These are phyloP conservation scores for Gymnopithys bicolor DNA, from an alignment of 2,797 vertebrate species.

Conservation along the genomic window DNA sequence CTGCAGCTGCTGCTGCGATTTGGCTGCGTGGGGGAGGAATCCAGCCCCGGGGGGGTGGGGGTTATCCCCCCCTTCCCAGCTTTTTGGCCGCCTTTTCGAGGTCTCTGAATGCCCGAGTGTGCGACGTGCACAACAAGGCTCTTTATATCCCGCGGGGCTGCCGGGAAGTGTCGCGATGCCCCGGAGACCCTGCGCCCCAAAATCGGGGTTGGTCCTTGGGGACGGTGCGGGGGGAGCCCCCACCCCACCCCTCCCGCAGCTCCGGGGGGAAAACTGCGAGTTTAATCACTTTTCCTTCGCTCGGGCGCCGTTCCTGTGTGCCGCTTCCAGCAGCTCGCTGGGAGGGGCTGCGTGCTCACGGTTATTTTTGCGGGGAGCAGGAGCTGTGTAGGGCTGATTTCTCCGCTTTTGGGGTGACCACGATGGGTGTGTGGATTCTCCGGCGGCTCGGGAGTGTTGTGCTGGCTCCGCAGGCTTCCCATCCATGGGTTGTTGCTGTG, in stretches of 20 bases:
- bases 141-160: slow-evolving; percentile 1
- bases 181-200: background rate
- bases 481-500: accelerated
- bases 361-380: accelerated
- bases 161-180: background rate
- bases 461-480: background rate
- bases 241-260: accelerated
- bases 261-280: accelerated
- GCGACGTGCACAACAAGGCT: slow-evolving; percentile 14
- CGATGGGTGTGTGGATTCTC: accelerated
- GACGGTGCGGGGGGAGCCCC: accelerated
- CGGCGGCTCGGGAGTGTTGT: background rate
- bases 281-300: background rate
- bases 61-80: background rate
- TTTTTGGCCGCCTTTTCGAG: slow-evolving; percentile 16
- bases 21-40: slow-evolving; percentile 46
- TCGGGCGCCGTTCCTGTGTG: background rate
- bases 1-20: background rate
- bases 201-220: background rate
- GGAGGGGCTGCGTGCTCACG: background rate
- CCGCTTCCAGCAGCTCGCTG: background rate
- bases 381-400: accelerated
- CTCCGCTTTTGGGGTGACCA: accelerated
- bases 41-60: background rate
- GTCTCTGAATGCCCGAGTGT: slow-evolving; percentile 55